A percentile compares a stretch with the other conserved stretches of the same genome.
Conservation (phyloP, 2,113 vertebrate species). For the Nipponia nippon region DNA sequence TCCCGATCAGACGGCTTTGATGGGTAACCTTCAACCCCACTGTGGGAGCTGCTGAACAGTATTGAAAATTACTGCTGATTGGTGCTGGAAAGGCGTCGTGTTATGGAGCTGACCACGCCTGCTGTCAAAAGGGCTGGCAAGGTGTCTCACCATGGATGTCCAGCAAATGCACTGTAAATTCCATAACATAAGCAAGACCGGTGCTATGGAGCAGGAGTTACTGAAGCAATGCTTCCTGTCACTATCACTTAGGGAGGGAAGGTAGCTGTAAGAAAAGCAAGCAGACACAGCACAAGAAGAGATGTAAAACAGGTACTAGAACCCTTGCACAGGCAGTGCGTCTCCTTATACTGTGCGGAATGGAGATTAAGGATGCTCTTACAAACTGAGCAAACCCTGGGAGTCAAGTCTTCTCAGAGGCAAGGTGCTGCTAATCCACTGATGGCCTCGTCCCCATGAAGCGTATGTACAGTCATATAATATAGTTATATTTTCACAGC, state of each 20-base stretch:
- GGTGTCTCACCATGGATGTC: not conserved
- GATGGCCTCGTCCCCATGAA: not conserved
- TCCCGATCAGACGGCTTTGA: not conserved
- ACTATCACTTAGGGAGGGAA: not conserved
- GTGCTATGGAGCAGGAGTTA: not conserved
- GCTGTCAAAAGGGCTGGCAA: not conserved
- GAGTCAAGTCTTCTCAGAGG: not conserved
- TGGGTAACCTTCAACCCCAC: not conserved
- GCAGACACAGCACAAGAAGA: not conserved
- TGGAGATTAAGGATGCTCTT: not conserved
- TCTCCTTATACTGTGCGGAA: not conserved
- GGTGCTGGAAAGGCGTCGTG: not conserved
- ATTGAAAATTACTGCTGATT: not conserved
- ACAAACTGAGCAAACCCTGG: not conserved
- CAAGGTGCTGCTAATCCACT: not conserved
- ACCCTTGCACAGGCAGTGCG: not conserved
- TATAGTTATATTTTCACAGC: not conserved
- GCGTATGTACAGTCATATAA: not conserved
- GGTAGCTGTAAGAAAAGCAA: not conserved
- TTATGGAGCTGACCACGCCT: accelerated
- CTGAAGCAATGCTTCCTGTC: not conserved
- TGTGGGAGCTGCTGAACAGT: not conserved
- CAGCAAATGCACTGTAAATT: not conserved
- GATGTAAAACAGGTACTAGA: not conserved
- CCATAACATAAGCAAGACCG: not conserved